Base-by-base conservation (phyloP, 2,113 vertebrate species). In the Petromus typicus region DNA sequence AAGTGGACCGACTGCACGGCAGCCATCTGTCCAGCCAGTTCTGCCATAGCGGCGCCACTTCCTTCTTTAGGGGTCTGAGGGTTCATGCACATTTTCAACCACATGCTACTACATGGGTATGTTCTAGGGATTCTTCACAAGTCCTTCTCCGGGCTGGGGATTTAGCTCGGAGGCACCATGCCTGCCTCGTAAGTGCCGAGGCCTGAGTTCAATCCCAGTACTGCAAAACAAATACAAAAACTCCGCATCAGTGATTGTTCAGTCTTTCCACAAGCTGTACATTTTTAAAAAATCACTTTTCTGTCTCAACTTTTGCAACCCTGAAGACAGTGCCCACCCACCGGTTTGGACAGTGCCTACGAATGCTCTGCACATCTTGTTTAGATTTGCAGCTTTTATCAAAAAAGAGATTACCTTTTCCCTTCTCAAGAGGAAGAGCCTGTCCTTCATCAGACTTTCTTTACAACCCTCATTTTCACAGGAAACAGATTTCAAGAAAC, bases 401-500 rank as follows among this genome's bases (percentile, higher is more conserved):
- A 57, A 57, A 89, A 66, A 63, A 40, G 1, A 63, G 22, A 37
- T 40, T 17, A 18, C 43, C 61, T 90, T 84, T 81, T 78, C 14
- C 83, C 57, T 66, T 89, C 32, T 87, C 69, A 76, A n/a, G 66
- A 57, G 43, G 88, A 88, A 57, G 9, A 61, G 25, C 23, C 75
- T 18, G 10, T 10, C 61, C 63, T 78, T 85, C 78, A 88, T 73
- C 83, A 79, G 54, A 9, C 87, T 95, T 90, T 87, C 40, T 75
- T 96, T 87, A 93, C 40, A 92, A 85, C 16, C 4, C 32, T 43
- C 73, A 11, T 64, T 73, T 43, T 94, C 76, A 95, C n/a, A 94
- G 83, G 61, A 91, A 96, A 95, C 12, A 78, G 64, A 16, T 48
- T 92, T 75, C 83, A 93, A 89, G 83, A 81, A 94, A 95, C 71